phyloP scores from a whole-genome alignment of 2,888 invertebrate species.

The Pollenia amentaria region DNA sequence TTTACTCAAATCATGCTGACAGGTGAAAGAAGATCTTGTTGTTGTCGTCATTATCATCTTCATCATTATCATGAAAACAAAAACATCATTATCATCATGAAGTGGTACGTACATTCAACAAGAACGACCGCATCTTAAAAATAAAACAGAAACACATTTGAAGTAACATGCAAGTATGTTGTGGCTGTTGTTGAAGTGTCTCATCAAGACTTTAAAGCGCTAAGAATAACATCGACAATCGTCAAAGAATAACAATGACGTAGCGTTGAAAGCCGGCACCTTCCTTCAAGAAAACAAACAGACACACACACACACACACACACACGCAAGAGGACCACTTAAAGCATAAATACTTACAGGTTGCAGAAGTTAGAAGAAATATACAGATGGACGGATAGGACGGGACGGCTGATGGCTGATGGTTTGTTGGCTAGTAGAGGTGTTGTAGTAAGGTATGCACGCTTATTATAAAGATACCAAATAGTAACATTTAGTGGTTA shows the following conservation, averaged over 20 bases:
- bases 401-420: conserved; percentile 10
- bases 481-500: conserved; percentile 37
- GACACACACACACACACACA: conserved; percentile 4
- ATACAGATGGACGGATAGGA: conserved; percentile 45
- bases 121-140: conserved; percentile 45
- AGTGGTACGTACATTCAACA: conserved; percentile 32
- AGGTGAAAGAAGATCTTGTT: conserved; percentile 70
- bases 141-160: conserved; percentile 27
- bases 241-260: conserved; percentile 74
- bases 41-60: conserved; percentile 23
- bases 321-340: conserved; percentile 32
- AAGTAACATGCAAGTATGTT: conserved; percentile 58
- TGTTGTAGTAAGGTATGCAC: conserved; percentile 26
- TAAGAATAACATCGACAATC: conserved; percentile 74
- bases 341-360: conserved; percentile 53
- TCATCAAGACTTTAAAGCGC: conserved; percentile 73
- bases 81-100: conserved; percentile 43
- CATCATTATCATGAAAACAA: conserved; percentile 16
- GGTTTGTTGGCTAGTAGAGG: neutral
- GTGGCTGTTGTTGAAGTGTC: conserved; percentile 66
- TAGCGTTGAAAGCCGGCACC: conserved; percentile 73
- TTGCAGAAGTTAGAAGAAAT: conserved; percentile 28
- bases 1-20: conserved; percentile 73
- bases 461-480: conserved; percentile 72
- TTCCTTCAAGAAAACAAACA: conserved; percentile 49